A percentile compares a stretch with the other conserved stretches of the same genome.
Conservation (phyloP, 2,797 vertebrate species). For the Echeneis naucrates region DNA sequence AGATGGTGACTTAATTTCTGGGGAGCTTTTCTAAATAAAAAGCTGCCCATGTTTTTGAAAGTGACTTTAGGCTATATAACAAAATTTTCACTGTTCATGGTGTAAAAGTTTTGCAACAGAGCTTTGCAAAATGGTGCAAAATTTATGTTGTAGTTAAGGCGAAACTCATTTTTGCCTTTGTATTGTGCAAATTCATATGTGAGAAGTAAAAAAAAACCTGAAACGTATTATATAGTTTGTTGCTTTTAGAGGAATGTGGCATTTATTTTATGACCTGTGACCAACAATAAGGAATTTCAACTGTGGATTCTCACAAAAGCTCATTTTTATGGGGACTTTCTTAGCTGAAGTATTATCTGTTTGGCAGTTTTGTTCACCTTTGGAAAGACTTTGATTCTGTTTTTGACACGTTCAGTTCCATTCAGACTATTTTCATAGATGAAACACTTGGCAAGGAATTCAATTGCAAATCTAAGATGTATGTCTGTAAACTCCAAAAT, state of each 20-base stretch:
- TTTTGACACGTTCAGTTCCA: background rate
- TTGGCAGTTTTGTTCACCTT: slow-evolving; percentile 16
- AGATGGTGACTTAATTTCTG: slow-evolving; percentile 74
- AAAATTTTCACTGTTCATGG: slow-evolving; percentile 33
- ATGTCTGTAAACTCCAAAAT: background rate
- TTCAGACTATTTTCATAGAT: slow-evolving; percentile 1
- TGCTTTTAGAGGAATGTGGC: background rate
- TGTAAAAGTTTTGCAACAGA: slow-evolving; percentile 51
- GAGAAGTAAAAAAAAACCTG: background rate
- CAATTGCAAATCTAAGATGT: background rate
- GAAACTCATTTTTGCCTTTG: background rate
- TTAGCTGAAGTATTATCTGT: slow-evolving; percentile 4
- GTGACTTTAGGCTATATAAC: slow-evolving; percentile 34
- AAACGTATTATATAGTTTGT: background rate
- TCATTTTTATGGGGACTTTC: slow-evolving; percentile 21
- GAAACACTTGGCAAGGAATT: background rate
- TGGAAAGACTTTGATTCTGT: background rate
- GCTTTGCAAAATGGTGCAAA: slow-evolving; percentile 1
- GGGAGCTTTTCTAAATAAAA: slow-evolving; percentile 68
- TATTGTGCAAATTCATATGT: background rate
- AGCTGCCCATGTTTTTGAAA: slow-evolving; percentile 50
- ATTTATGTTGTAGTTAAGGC: background rate
- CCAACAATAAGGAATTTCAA: slow-evolving; percentile 19
- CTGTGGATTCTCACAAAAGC: slow-evolving; percentile 6
- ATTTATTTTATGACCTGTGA: slow-evolving; percentile 22